These are phyloP conservation scores for Albula glossodonta DNA, from an alignment of 2,113 vertebrate species.

Conservation along the genomic window DNA sequence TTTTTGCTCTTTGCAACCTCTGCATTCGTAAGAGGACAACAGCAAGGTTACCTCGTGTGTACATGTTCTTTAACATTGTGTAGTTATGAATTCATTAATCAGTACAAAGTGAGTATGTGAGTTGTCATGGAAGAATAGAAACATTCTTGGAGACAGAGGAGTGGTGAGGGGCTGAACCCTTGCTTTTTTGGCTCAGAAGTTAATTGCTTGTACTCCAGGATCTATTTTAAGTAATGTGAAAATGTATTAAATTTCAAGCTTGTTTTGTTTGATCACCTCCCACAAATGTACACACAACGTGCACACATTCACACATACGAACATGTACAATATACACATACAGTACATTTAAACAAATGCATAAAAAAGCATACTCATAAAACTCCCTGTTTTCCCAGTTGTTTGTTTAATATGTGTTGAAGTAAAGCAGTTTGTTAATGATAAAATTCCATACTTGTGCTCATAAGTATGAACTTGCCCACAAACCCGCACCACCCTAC, in stretches of 20 bases:
- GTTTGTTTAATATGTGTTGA: not conserved
- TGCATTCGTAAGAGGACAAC: not conserved
- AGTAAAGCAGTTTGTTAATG: not conserved
- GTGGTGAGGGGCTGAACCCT: too few species aligned
- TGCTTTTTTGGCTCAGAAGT: too few species aligned
- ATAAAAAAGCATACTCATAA: not conserved
- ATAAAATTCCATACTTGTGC: not conserved
- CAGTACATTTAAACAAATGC: not conserved
- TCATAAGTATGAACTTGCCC: not conserved
- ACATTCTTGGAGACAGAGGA: too few species aligned
- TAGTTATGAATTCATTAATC: not conserved
- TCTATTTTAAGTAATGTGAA: too few species aligned
- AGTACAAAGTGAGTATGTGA: not conserved
- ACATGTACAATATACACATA: not conserved
- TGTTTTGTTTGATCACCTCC: too few species aligned
- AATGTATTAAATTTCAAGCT: too few species aligned
- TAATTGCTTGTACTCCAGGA: too few species aligned
- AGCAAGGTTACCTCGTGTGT: not conserved
- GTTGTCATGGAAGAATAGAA: too few species aligned
- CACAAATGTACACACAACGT: conserved; percentile 1
- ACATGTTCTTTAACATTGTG: not conserved
- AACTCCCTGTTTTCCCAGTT: not conserved
- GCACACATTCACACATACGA: not conserved
- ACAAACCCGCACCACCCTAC: not conserved
- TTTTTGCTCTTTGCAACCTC: not conserved